phyloP scores from a whole-genome alignment of 2,888 invertebrate species.

The Galerucella nymphaeae region DNA sequence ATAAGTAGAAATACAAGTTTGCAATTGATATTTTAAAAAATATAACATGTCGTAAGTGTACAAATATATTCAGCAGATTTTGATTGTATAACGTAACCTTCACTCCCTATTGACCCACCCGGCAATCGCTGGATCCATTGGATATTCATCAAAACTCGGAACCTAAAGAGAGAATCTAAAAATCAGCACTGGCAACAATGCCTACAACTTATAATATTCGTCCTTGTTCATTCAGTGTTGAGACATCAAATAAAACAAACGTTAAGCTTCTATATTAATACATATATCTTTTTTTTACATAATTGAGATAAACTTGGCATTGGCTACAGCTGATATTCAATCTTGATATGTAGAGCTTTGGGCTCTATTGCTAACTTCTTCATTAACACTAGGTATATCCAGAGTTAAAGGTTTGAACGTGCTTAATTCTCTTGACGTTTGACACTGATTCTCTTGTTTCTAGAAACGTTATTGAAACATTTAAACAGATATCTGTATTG shows the following conservation, averaged over 20 bases:
- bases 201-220: too few relatives aligned
- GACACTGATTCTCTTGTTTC: neutral
- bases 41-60: neutral
- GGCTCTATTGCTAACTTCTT: neutral
- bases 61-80: neutral
- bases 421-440: neutral
- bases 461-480: neutral
- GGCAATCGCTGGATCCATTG: too few relatives aligned
- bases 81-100: neutral
- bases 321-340: constrained; percentile 3
- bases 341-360: constrained; percentile 17
- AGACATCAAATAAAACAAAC: neutral
- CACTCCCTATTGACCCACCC: too few relatives aligned
- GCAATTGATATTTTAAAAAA: too few relatives aligned
- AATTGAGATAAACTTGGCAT: neutral
- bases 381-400: constrained; percentile 7
- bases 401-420: constrained; percentile 1
- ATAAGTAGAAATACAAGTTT: neutral
- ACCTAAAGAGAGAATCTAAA: too few relatives aligned
- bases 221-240: too few relatives aligned
- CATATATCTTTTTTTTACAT: neutral
- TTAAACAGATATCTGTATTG: neutral
- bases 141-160: too few relatives aligned
- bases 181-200: too few relatives aligned
- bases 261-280: neutral